Base-by-base conservation (phyloP, 2,888 invertebrate species). In the Melanostoma scalare region DNA sequence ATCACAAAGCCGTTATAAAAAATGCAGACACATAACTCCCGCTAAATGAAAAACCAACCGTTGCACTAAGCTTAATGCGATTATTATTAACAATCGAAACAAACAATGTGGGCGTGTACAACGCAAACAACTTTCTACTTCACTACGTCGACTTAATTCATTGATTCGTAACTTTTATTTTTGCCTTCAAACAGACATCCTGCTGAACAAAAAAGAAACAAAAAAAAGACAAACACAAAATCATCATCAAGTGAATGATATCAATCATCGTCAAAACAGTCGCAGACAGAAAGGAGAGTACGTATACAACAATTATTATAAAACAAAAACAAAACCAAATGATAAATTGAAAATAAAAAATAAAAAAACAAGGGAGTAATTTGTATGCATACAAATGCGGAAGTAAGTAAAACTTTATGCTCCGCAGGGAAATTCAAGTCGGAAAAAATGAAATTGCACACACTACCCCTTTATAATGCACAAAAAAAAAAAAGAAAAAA, bases 241-340 rank as follows among this genome's bases (percentile, higher is more conserved):
- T 48, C 63, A 46, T 61, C 65, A 72, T 72, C 73, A 58, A 65
- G 68, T 58, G 68, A 78, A 78, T 56, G 63, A 78, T 82, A 82
- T 82, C 82, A 82, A 82, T 82, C 82, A 78, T 78, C 82, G 63
- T 82, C 78, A 82, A 68, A 20, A 52, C 74, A 74, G 60, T 58
- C 68, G 68, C 53, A 53, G 63, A 58, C 81, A 77, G 50, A 77
- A 82, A 73, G 63, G 63, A 63, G 48, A 52, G 55, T 63, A 69
- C 55, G 10, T 20, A 69, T 68, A 69, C 44, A 63, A 50, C 20
- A 20, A 20, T 20, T 46, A 67, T 69, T 44, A 31, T 46, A 53
- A 72, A 61, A 63, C 55, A 58, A 9, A 73, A 78, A 60, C 31
- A 79, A 67, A 78, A 58, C 30, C 40, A 9, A 20, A 31, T 42